Evolutionary conservation across 1,140 invertebrate species (phyloP).

Genomic region (Aphelenchoides fujianensis): DNA sequence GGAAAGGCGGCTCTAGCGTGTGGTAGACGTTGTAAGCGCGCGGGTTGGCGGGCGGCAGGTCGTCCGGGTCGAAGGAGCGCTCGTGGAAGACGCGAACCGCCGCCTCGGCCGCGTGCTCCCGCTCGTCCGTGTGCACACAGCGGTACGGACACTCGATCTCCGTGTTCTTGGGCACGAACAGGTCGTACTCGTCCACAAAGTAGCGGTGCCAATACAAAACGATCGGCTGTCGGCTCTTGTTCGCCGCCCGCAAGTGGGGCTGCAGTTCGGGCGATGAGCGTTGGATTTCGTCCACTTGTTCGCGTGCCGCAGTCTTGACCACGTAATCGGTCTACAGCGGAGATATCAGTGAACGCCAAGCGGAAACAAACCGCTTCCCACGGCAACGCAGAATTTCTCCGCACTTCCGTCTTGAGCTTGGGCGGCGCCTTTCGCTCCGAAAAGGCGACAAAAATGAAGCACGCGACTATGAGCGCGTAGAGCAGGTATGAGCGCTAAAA

Average conservation of each 20-base stretch:
- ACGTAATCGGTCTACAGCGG: too few relatives aligned
- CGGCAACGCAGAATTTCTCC: too few relatives aligned
- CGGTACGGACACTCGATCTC: neutral
- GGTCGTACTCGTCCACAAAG: neutral
- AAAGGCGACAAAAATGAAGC: too few relatives aligned
- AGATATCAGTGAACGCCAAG: too few relatives aligned
- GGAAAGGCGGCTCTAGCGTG: slow-evolving; percentile 8
- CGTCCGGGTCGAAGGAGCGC: neutral
- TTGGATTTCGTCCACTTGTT: too few relatives aligned
- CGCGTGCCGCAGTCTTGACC: too few relatives aligned
- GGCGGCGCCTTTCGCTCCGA: too few relatives aligned
- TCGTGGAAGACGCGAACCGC: slow-evolving; percentile 1
- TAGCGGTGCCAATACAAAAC: neutral
- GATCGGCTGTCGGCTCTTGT: neutral
- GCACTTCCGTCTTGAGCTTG: too few relatives aligned
- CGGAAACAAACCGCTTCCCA: too few relatives aligned
- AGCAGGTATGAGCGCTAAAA: too few relatives aligned
- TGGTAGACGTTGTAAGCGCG: neutral
- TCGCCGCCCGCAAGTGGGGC: neutral
- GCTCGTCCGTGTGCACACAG: neutral
- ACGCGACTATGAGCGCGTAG: too few relatives aligned
- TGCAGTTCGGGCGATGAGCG: neutral
- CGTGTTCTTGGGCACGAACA: neutral
- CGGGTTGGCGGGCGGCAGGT: neutral
- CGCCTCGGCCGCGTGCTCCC: neutral